Percentiles rank a stretch among this genome's conserved stretches.
phyloP scores from a whole-genome alignment of 2,113 vertebrate species.

The Microcebus jonahi region DNA sequence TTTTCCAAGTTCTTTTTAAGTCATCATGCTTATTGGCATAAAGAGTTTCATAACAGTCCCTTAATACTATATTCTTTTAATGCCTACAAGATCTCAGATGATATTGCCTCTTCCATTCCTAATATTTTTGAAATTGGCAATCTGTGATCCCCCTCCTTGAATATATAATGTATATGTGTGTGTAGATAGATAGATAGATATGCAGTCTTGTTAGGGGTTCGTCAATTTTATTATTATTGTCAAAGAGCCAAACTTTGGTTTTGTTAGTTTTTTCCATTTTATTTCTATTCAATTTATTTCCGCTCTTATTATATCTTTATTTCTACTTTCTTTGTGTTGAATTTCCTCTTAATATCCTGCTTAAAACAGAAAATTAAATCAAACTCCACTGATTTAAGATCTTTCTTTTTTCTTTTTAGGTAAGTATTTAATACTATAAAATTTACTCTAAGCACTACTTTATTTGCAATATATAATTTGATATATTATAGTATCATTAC shows the following conservation, averaged over 20 bases:
- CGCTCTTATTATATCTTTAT: neutral
- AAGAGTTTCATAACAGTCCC: neutral
- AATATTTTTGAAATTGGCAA: neutral
- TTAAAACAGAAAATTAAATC: neutral
- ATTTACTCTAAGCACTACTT: neutral
- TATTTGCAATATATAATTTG: neutral
- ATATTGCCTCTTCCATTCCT: neutral
- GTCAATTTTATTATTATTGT: neutral
- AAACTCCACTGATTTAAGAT: neutral
- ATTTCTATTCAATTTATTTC: neutral
- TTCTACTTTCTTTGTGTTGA: neutral
- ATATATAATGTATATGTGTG: neutral
- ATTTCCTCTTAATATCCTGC: neutral
- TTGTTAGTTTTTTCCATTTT: neutral
- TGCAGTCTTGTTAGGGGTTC: neutral
- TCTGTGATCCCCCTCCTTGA: neutral
- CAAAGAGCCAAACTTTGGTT: neutral
- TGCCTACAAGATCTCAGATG: neutral
- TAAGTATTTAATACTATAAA: neutral
- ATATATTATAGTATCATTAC: neutral
- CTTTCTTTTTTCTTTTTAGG: no score
- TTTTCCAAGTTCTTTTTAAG: neutral
- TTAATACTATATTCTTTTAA: neutral
- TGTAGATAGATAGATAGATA: neutral
- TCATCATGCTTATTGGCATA: neutral